Conservation (phyloP, 2,797 vertebrate species). For the Varecia variegata region DNA sequence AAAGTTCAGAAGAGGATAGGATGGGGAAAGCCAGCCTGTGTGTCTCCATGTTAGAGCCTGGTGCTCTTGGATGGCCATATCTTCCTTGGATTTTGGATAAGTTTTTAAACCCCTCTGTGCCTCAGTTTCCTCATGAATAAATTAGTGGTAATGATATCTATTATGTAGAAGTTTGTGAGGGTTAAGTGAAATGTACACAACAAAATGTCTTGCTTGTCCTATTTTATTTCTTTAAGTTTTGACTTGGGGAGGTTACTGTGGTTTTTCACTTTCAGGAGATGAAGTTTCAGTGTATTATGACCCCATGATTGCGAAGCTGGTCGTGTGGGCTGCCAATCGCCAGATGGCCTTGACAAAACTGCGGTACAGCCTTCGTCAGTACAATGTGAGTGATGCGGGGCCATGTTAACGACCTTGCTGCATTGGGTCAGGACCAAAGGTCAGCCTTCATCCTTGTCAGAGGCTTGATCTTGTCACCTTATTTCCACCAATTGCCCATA, state of each 20-base stretch:
- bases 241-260: not conserved
- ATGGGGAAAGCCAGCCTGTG: not conserved
- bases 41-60: not conserved
- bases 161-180: not conserved
- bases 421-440: not conserved
- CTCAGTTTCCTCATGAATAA: not conserved
- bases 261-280: constrained; percentile 87
- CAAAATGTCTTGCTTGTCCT: not conserved
- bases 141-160: not conserved
- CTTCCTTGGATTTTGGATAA: not conserved
- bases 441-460: not conserved
- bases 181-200: not conserved
- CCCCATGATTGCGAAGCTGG: constrained; percentile 99
- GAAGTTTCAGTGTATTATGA: constrained; percentile 97
- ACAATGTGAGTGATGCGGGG: constrained; percentile 88
- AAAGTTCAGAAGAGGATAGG: not conserved
- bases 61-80: not conserved
- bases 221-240: not conserved
- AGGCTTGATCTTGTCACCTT: not conserved
- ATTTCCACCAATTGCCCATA: not conserved
- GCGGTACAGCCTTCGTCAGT: constrained; percentile 91
- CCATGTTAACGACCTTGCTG: accelerated
- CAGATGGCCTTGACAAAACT: constrained; percentile 91
- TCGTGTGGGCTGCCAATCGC: constrained; percentile 96
- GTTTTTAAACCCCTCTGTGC: not conserved